Evolutionary conservation across 2,113 vertebrate species (phyloP), one percentile per base, ranked within the genome.

Genomic region (Mesocricetus auratus): DNA sequence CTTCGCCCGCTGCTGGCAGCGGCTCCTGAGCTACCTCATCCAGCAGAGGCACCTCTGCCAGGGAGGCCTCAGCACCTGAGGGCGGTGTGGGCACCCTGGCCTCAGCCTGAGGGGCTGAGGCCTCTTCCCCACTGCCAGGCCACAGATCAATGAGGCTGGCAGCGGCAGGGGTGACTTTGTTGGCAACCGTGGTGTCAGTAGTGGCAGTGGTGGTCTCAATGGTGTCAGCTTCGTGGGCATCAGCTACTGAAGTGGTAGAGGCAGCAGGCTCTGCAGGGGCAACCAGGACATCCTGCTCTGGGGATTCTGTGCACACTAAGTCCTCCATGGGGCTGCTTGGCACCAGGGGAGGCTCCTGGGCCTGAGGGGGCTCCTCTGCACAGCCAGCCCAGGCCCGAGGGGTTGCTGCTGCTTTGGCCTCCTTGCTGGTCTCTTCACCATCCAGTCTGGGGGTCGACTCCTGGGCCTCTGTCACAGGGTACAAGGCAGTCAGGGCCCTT

Each of bases 141-240:
- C 99, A 99, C 98, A 99, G 98, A 98, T 99, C 98, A 13, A 99
- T 98, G 97, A 99, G 99, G 98, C 94, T 98, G 92, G 98, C 98
- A 0, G 98, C 45, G 42, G 96, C 97, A 22, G 98, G 96, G 68
- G 97, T 69, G 0, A 94, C 71, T 31, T 97, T 92, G 47, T 97
- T 96, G 90, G 98, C 98, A 96, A 97, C 36, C 56, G 94, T 11
- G 94, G 95, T 91, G 68, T 93, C 93, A 86, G 94, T 93, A 0
- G 93, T 85, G 0, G 98, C 47, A 22, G 94, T 90, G 29, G 92
- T 47, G 77, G 96, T 93, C 94, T 98, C 97, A 50, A 56, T 71
- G 45, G 95, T 64, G 42, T 96, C 97, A 47, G 90, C 78, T 53
- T n/a, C 86, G 21, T 95, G 89, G 87, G 90, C 36, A 39, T 93